phyloP scores from a whole-genome alignment of 37 sponge, comb jelly and placozoan genomes.

The Haliclona indistincta region DNA sequence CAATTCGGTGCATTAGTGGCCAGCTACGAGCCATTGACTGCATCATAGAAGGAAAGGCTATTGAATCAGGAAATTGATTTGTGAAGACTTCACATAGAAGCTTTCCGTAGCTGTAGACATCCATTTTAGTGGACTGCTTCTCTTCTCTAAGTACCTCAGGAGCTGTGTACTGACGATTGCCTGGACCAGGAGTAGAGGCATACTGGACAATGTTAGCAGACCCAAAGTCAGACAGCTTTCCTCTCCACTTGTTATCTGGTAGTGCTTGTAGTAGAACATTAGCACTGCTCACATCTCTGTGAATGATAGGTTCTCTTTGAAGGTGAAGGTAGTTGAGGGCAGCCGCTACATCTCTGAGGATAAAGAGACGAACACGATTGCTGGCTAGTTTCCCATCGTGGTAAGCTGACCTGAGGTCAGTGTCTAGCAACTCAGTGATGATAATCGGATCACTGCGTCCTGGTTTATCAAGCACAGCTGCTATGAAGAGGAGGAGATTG shows the following conservation, averaged over 20 bases:
- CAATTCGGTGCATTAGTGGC: not conserved
- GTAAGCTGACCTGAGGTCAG: constrained; percentile 48
- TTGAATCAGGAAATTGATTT: constrained; percentile 26
- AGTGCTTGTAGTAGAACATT: constrained; percentile 65
- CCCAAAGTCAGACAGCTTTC: constrained; percentile 82
- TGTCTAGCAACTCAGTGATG: constrained; percentile 72
- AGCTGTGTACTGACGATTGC: constrained; percentile 69
- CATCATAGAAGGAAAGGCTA: too few species aligned
- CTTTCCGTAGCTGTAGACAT: constrained; percentile 71
- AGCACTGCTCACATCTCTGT: constrained; percentile 82
- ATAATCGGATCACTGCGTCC: constrained; percentile 46
- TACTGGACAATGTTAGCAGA: constrained; percentile 68
- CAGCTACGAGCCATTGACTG: not conserved
- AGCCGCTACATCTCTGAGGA: constrained; percentile 63
- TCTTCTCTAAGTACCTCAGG: constrained; percentile 47
- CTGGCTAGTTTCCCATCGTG: not conserved
- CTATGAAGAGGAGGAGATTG: constrained; percentile 68
- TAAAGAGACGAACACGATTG: not conserved
- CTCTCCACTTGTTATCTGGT: constrained; percentile 22
- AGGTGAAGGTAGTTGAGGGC: constrained; percentile 81
- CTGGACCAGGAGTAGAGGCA: constrained; percentile 45
- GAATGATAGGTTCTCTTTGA: constrained; percentile 70
- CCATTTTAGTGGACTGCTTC: constrained; percentile 59
- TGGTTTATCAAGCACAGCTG: constrained; percentile 38
- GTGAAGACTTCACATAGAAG: constrained; percentile 43